phyloP scores from a whole-genome alignment of 1,140 invertebrate species.

The Myzus persicae region DNA sequence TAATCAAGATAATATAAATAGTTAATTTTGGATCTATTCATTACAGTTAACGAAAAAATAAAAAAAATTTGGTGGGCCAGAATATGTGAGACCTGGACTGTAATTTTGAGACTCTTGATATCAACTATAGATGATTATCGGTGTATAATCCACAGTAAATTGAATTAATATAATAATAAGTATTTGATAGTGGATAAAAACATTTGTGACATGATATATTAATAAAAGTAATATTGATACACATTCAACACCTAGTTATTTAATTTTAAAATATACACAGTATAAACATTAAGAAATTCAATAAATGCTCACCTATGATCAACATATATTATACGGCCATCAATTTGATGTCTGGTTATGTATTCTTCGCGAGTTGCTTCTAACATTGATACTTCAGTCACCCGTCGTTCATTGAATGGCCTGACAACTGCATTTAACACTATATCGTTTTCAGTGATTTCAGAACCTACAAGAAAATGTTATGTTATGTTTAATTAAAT shows the following conservation, averaged over 20 bases:
- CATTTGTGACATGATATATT: not conserved
- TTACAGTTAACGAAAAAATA: no score
- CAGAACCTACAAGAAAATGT: slow-evolving; percentile 38
- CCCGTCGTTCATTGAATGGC: slow-evolving; percentile 72
- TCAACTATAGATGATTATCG: not conserved
- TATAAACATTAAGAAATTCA: not conserved
- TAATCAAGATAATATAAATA: not conserved
- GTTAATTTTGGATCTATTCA: no score
- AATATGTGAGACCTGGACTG: no score
- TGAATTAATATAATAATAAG: not conserved
- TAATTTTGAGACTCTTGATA: not conserved
- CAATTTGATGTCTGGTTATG: slow-evolving; percentile 81
- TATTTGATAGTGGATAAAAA: not conserved
- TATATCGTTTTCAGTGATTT: slow-evolving; percentile 66
- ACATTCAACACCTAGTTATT: not conserved
- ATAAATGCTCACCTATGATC: slow-evolving; percentile 72
- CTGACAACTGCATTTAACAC: slow-evolving; percentile 76
- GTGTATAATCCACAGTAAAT: not conserved
- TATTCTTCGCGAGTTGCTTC: slow-evolving; percentile 84
- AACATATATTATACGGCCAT: slow-evolving; percentile 83
- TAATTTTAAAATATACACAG: not conserved
- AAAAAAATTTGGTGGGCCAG: not conserved
- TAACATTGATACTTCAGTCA: slow-evolving; percentile 73
- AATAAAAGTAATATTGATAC: not conserved
- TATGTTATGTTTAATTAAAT: not conserved